Evolutionary conservation across 2,888 invertebrate genomes (phyloP), one percentile per base, ranked within the genome.

Genomic region (Dorcus hopei): DNA sequence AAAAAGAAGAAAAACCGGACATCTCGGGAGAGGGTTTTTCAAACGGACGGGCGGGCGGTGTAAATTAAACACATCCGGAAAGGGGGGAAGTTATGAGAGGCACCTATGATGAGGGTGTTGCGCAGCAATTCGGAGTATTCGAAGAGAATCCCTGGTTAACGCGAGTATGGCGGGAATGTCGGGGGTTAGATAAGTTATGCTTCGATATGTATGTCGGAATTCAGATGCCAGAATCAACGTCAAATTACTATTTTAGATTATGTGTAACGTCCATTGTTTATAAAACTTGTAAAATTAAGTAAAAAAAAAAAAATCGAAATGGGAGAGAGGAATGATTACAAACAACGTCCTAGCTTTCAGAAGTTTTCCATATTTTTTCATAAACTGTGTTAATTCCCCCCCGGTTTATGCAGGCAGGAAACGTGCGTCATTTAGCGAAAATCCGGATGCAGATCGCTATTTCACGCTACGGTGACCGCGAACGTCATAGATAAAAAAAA

Each of bases 401-500:
- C 38, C 14, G 38, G 16, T 38, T 33, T 49, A 50, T 38, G 39
- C 19, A 39, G 14, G 40, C 39, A 38, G 50, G 50, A 50, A 50
- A 50, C 50, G 50, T 50, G 50, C 50, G 40, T 50, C 50, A 50
- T 50, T 68, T 68, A 66, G 61, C 61, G 61, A 60, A 65, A 65
- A 68, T 68, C 65, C 65, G 64, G 65, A 64, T 63, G 67, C 62
- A 61, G 64, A 66, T 68, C 65, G 63, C 68, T 61, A 68, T 68
- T 68, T 68, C 65, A 64, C 58, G 68, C 65, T 65, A 56, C 56
- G 68, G 63, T 65, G 65, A 58, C 59, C 57, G 58, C 58, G 59
- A 63, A 65, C 67, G 68, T 68, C 68, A 64, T 66, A 62, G 64
- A 63, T 66, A 66, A 67, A 68, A 68, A 33, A 4, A 14, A n/a